Base-by-base conservation (phyloP, 2,888 invertebrate species). In the Dromius quadrimaculatus region DNA sequence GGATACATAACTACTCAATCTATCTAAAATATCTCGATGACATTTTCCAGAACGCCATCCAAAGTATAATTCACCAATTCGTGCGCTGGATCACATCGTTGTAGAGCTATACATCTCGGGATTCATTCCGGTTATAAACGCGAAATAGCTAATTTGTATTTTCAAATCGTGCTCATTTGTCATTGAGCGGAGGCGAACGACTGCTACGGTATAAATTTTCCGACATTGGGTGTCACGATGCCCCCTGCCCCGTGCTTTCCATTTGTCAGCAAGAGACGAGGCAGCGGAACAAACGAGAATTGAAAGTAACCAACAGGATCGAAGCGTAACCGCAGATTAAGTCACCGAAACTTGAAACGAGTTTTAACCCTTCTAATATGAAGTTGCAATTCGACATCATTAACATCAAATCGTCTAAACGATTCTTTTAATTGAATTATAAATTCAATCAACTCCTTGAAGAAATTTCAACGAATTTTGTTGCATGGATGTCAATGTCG, bases 111-210 rank as follows among this genome's bases (percentile, higher is more conserved):
- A 23, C 17, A 54, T 8, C 50, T 1, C 23, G 9, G 15, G 15
- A 28, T 28, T 15, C 28, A 50, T 54, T 47, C 15, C 9, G 59
- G 59, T 59, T 36, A 59, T 59, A 59, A 59, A 59, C 59, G 59
- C 59, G 36, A 59, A 59, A 59, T 59, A 59, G 36, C 59, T 59
- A 59, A 59, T 59, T 59, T 59, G 59, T 59, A 59, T 59, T 59
- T 59, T 20, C 59, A 59, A 59, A 59, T 59, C 59, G 59, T 59
- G 4, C 36, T 36, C 59, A 59, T 59, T 59, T 59, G 59, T 59
- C 59, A 59, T 36, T 59, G 34, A 19, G 59, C 57, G 32, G 15
- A 15, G 43, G 15, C 15, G 43, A 43, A 57, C 9, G 15, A 47
- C 47, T 47, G 22, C 9, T 13, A 6, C 57, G 57, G 17, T 32